Evolutionary conservation across 2,888 invertebrate species (phyloP), one percentile per base, ranked within the genome.

Genomic region (Standfussiana lucernea): DNA sequence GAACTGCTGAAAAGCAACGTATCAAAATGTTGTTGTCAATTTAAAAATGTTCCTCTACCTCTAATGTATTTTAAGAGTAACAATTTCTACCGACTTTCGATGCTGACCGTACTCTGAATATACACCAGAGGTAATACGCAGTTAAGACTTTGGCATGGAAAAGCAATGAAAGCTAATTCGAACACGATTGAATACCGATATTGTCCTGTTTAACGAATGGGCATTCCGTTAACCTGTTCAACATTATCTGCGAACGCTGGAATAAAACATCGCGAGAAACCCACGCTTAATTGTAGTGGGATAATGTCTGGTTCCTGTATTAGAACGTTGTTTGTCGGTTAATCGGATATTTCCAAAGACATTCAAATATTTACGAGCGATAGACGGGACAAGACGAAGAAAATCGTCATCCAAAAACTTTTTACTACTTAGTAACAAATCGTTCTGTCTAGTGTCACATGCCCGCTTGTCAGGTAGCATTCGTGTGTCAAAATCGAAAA

Each of bases 241-340:
- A 45, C 15, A 68, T 67, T 84, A 84, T 76, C 76, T 61, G 21
- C 32, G 15, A 45, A 62, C 59, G 64, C 40, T 42, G 69, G 72
- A 75, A 62, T 72, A 85, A 87, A 87, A 68, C 74, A 82, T 78
- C 67, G 35, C 35, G 6, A 35, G 21, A 28, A 53, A 67, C 80
- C 83, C 77, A 86, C 85, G 77, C 77, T 11, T 78, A 72, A 80
- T 80, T 82, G 76, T 79, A 75, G 68, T 79, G 40, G 76, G 62
- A 67, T 79, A 40, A 50, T 61, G n/a, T 37, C 7, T 2, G 10
- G 53, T 70, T 73, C 21, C 24, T 69, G 53, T 47, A 37, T 42
- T 67, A 56, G 64, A 67, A 59, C 45, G 7, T 37, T 4, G 21
- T 40, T n/a, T 61, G 10, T 18, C 3, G 5, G 21, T 42, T 73